Evolutionary conservation across 2,113 vertebrate species (phyloP), one percentile per base, ranked within the genome.

Genomic region (Aegithalos caudatus): DNA sequence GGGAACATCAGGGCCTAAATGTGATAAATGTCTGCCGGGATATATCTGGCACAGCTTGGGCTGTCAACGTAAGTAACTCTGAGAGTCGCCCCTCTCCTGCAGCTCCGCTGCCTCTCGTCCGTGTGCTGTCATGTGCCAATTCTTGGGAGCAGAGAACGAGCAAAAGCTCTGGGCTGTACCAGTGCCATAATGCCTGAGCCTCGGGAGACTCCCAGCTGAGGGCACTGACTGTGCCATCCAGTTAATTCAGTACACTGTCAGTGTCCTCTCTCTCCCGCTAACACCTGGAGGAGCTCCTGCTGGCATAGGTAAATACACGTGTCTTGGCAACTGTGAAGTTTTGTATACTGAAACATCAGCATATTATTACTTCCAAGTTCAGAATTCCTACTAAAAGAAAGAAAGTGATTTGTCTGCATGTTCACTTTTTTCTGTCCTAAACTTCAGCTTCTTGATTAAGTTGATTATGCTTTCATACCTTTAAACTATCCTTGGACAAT

Each of bases 31-130:
- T 99, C 99, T 99, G 96, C 98, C 99, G 81, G 99, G 99, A 98
- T 99, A 99, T 99, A 98, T 99, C 98, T 99, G 99, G 99, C 98
- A 99, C 98, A 97, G 96, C 97, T 97, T 98, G 98, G 99, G 99
- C 98, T 99, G 99, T 97, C 99, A 99, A 99, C 99, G 99, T 99
- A 99, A 99, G 99, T 99, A 99, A 98, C 95, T 92, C 85, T 95
- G 97, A 96, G 93, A 96, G 97, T 97, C 72, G 98, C 98, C 98
- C 94, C 88, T 95, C 88, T 96, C 95, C 70, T 72, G 93, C 97
- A 93, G 70, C 97, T 95, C 92, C 92, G 96, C 97, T 97, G 94
- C 94, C 92, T 91, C 78, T 96, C 97, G 94, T 98, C 97, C 91
- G 86, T 95, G 58, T 97, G 96, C 95, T 90, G 38, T 85, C 95